Base-by-base conservation (phyloP, 2,888 invertebrate genomes). In the Belgica antarctica region DNA sequence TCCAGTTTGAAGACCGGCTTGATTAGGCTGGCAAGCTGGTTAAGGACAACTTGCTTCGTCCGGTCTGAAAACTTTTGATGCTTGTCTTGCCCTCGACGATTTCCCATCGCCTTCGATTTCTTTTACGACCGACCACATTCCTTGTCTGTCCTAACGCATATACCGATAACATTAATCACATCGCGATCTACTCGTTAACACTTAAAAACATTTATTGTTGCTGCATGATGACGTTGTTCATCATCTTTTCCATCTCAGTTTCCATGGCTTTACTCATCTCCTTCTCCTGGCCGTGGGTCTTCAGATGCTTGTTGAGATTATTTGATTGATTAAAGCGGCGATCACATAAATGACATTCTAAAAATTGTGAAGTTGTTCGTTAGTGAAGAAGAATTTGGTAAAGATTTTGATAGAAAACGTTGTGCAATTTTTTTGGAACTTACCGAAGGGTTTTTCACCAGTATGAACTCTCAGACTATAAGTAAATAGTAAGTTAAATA, bases 231-330 rank as follows among this genome's bases (percentile, higher is more conserved):
- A 69, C 69, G 28, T 27, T 69, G 15, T 61, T 61, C 61, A 69
- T 69, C 41, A 69, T 52, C 15, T 69, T 69, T 10, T 69, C 69
- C 69, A 69, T 69, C 15, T 69, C 69, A 24, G 22, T 69, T 36
- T 69, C 69, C 69, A 69, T 69, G 7, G 34, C 36, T 41, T 36
- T 59, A 8, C 28, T 28, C n/a, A 69, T 24, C 25, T 69, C 69
- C n/a, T 69, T 69, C 15, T 69, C 69, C 27, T 69, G 69, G 1
- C 69, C 69, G 17, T 69, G 69, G 5, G 69, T 69, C 27, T 69
- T 69, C n/a, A 69, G 24, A 59, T 69, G 69, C 22, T 69, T 69
- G 15, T 69, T 69, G 22, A 69, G 27, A 41, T 69, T 69, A 36
- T 69, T 69, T 17, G 31, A 31, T 22, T 57, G 46, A n/a, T 69